Evolutionary conservation across 2,888 invertebrate genomes (phyloP).

Genomic region (Parnassius apollo): DNA sequence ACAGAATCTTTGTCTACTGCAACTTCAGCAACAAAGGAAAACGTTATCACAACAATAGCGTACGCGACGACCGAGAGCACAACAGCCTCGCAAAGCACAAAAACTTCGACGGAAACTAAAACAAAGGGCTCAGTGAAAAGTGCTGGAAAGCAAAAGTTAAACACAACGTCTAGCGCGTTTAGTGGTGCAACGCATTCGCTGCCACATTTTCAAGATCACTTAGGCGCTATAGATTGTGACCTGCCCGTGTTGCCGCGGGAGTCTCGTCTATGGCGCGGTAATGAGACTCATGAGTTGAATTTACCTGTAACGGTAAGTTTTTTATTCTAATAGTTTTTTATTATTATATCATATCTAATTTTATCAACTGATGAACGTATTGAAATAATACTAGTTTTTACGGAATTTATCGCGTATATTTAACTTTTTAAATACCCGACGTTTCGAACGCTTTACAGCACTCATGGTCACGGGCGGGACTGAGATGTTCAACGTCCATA

Average conservation of each 20-base stretch:
- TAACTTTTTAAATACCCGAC: too few relatives aligned
- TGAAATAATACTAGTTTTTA: too few relatives aligned
- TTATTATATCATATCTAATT: neutral
- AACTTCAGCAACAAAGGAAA: constrained; percentile 63
- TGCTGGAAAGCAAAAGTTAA: constrained; percentile 71
- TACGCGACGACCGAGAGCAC: constrained; percentile 54
- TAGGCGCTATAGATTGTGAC: constrained; percentile 84
- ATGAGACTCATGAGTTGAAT: constrained; percentile 86
- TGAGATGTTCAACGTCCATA: too few relatives aligned
- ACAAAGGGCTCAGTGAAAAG: constrained; percentile 65
- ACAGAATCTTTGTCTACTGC: constrained; percentile 52
- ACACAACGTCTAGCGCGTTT: constrained; percentile 61
- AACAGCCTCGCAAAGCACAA: constrained; percentile 54
- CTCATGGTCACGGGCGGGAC: too few relatives aligned
- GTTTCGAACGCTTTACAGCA: too few relatives aligned
- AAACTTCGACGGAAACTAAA: constrained; percentile 56
- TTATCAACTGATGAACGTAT: too few relatives aligned
- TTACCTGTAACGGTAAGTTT: constrained; percentile 84
- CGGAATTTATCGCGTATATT: too few relatives aligned
- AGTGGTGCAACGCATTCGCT: constrained; percentile 60
- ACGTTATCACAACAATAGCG: constrained; percentile 64
- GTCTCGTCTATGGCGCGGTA: constrained; percentile 85
- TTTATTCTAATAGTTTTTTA: neutral
- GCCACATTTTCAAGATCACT: constrained; percentile 82
- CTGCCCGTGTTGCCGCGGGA: constrained; percentile 83